These are phyloP conservation scores for Benthosema pterotum DNA, from an alignment of 2,797 vertebrate genomes.

Conservation along the genomic window DNA sequence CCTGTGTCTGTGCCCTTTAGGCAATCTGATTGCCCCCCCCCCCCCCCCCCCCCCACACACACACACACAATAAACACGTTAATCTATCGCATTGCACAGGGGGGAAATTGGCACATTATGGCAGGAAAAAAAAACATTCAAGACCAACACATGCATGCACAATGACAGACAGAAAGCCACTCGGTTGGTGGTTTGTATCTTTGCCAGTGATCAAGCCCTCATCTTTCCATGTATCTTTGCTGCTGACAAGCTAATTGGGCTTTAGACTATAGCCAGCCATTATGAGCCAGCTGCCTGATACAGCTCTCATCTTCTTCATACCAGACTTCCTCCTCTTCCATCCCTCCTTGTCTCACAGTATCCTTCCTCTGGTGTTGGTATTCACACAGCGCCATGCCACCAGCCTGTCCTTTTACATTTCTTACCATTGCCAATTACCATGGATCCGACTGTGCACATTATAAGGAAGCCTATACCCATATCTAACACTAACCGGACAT, in stretches of 20 bases:
- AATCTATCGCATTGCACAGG: too few species aligned
- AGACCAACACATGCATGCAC: neutral
- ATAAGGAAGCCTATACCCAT: too few species aligned
- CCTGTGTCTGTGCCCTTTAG: too few species aligned
- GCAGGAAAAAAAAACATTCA: too few species aligned
- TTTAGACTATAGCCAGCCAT: constrained; percentile 33
- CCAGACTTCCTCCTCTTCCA: neutral
- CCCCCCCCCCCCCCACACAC: too few species aligned
- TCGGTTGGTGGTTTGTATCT: neutral
- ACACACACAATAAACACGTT: neutral
- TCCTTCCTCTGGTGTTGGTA: neutral
- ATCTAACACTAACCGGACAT: too few species aligned
- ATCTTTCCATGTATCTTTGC: constrained; percentile 21
- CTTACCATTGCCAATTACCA: too few species aligned
- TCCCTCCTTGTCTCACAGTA: neutral
- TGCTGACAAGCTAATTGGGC: constrained; percentile 36
- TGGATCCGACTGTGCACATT: too few species aligned
- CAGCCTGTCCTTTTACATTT: too few species aligned
- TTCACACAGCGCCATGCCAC: too few species aligned
- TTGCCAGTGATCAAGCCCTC: constrained; percentile 18
- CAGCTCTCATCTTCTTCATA: neutral
- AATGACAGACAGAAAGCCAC: neutral
- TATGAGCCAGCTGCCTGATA: constrained; percentile 39
- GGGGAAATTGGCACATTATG: too few species aligned
- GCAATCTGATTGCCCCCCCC: too few species aligned